Conservation (phyloP, 2,888 invertebrate species). For the Drosophila pseudotalamancana region DNA sequence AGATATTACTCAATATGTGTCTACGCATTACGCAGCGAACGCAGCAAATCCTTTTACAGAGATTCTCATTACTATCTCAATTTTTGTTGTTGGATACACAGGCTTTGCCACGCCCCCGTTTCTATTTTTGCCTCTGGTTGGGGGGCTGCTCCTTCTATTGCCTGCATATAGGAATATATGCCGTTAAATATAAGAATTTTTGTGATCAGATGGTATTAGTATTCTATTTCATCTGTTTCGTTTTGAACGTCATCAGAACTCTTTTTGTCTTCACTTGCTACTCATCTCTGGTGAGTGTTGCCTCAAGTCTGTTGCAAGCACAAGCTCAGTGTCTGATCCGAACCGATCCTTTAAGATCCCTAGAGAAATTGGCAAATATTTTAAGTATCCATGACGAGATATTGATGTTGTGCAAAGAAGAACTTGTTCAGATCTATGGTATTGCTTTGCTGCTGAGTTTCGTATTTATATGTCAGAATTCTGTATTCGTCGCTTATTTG, state of each 20-base stretch:
- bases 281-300: conserved; percentile 17
- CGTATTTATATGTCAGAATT: conserved; percentile 2
- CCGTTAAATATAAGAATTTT: background rate
- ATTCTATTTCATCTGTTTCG: background rate
- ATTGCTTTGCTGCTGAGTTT: conserved; percentile 9
- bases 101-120: background rate
- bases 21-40: conserved; percentile 4
- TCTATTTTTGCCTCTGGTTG: conserved; percentile 9
- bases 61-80: conserved; percentile 2
- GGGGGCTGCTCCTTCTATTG: background rate
- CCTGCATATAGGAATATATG: background rate
- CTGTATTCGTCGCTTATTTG: conserved; percentile 15
- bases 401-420: conserved; percentile 18
- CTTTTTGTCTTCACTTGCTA: conserved; percentile 22
- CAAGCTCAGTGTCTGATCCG: conserved; percentile 12
- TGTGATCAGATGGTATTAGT: background rate
- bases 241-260: conserved; percentile 2
- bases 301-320: conserved; percentile 9
- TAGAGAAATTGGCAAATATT: background rate
- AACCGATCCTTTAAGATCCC: background rate
- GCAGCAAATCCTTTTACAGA: conserved; percentile 8
- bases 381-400: conserved; percentile 23
- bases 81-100: background rate
- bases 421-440: conserved; percentile 19
- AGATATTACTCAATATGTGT: conserved; percentile 17